Evolutionary conservation across 2,888 invertebrate genomes (phyloP), one percentile per base, ranked within the genome.

Genomic region (Frankliniella intonsa): DNA sequence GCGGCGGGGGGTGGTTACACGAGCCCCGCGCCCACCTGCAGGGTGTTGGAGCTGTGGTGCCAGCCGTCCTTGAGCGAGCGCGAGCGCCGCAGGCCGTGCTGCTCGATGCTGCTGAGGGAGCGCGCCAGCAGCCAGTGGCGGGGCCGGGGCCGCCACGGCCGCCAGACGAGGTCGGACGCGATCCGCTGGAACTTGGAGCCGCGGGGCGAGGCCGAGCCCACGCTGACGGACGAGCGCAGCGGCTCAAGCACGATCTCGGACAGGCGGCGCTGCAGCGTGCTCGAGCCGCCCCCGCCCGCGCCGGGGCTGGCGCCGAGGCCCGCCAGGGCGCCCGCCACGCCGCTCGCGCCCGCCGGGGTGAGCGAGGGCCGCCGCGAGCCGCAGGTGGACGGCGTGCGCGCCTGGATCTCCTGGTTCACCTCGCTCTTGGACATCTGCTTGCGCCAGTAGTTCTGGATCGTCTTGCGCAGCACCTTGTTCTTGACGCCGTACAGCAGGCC

Each of bases 391-490:
- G 94, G 94, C 3, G 94, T 94, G 84, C 94, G 89, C 8, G 94
- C 94, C 87, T 94, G 94, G 84, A 94, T 94, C 87, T 94, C 94
- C 87, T 88, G 86, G 84, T 94, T 93, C 80, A 94, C 91, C 87
- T 94, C 94, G 86, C 92, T 93, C 87, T 94, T 94, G 5, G 93
- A 93, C 88, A 93, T 90, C 86, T 94, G 91, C 88, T 94, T 94
- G 81, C 94, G 90, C 90, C 93, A 92, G 87, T 94, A 94, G 87
- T 94, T 94, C 85, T 93, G 90, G 85, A 95, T 92, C 81, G 94
- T 92, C 86, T 93, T 92, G 83, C 92, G 90, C 65, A 95, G 88
- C 0, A 92, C 69, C 87, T 93, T 92, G 87, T 93, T 94, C 86
- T 93, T 92, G 81, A 95, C 90, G 76, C 95, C 95, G 86, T 95